Evolutionary conservation across 2,113 vertebrate species (phyloP).

Genomic region (Cinclus mexicanus): DNA sequence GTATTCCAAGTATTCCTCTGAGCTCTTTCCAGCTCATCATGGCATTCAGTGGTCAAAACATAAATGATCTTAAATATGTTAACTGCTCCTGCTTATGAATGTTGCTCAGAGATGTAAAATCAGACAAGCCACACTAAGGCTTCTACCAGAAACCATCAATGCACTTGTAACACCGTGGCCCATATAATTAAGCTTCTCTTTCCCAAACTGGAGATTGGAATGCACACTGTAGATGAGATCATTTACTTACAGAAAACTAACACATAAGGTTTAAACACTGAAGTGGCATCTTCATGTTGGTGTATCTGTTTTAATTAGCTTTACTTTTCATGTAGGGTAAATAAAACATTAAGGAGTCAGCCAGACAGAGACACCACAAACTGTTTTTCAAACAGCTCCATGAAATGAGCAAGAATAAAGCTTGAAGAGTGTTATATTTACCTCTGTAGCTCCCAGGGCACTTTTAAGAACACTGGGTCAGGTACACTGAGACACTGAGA

Average conservation of each 20-base stretch:
- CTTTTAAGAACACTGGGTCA: constrained; percentile 59
- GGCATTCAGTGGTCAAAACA: not conserved
- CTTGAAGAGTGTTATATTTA: constrained; percentile 59
- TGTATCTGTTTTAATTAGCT: constrained; percentile 47
- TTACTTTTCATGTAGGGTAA: constrained; percentile 27
- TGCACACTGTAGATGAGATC: not conserved
- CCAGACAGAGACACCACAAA: constrained; percentile 15
- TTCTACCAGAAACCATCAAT: not conserved
- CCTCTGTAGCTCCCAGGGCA: constrained; percentile 37
- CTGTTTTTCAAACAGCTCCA: constrained; percentile 23
- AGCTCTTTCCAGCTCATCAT: not conserved
- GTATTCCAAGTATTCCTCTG: not conserved
- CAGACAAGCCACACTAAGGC: not conserved
- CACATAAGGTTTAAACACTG: not conserved
- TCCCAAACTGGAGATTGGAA: not conserved
- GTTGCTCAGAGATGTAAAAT: not conserved
- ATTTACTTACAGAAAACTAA: not conserved
- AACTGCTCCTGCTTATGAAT: not conserved
- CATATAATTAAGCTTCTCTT: not conserved
- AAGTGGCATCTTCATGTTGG: not conserved
- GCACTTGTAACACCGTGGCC: not conserved
- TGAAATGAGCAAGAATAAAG: constrained; percentile 69
- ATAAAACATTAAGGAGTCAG: constrained; percentile 54
- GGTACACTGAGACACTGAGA: constrained; percentile 59
- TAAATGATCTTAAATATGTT: not conserved